Conservation (phyloP, 1,140 invertebrate genomes). For the Drosophila parabipectinata region DNA sequence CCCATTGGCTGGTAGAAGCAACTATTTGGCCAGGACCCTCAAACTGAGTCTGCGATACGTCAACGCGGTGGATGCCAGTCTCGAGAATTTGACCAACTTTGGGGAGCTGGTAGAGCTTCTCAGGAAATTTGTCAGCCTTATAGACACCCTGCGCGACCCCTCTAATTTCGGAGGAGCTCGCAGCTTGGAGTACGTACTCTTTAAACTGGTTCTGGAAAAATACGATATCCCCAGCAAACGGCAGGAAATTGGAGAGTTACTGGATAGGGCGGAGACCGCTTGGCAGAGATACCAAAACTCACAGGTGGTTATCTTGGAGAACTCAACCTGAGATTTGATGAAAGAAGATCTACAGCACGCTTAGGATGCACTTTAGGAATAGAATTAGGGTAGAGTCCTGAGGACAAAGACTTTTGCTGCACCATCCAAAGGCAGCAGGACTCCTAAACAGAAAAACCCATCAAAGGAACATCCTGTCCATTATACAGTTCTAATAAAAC, state of each 20-base stretch:
- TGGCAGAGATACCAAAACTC: conserved; percentile 49
- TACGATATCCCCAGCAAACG: conserved; percentile 38
- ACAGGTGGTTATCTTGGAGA: conserved; percentile 51
- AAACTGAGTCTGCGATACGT: conserved; percentile 63
- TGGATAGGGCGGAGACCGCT: conserved; percentile 40
- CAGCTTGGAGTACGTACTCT: conserved; percentile 58
- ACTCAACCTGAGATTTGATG: conserved; percentile 27
- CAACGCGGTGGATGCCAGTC: conserved; percentile 53
- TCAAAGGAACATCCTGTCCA: conserved; percentile 58
- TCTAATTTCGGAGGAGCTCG: conserved; percentile 38
- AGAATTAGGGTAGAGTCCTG: conserved; percentile 11
- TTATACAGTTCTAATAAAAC: conserved; percentile 59
- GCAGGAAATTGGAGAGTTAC: conserved; percentile 38
- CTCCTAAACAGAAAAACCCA: conserved; percentile 31
- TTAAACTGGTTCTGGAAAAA: conserved; percentile 68
- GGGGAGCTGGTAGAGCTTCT: conserved; percentile 49
- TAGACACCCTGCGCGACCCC: conserved; percentile 45
- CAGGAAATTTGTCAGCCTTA: conserved; percentile 51
- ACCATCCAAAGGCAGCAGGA: conserved; percentile 27
- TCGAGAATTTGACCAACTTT: conserved; percentile 41
- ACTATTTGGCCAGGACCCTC: conserved; percentile 53
- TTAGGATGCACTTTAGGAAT: conserved; percentile 4
- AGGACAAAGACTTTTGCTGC: conserved; percentile 41
- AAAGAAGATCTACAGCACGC: conserved; percentile 1
- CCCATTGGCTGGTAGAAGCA: conserved; percentile 61